These are phyloP conservation scores for Gallinago nigripennis DNA, from an alignment of 2,797 vertebrate species.

Conservation along the genomic window DNA sequence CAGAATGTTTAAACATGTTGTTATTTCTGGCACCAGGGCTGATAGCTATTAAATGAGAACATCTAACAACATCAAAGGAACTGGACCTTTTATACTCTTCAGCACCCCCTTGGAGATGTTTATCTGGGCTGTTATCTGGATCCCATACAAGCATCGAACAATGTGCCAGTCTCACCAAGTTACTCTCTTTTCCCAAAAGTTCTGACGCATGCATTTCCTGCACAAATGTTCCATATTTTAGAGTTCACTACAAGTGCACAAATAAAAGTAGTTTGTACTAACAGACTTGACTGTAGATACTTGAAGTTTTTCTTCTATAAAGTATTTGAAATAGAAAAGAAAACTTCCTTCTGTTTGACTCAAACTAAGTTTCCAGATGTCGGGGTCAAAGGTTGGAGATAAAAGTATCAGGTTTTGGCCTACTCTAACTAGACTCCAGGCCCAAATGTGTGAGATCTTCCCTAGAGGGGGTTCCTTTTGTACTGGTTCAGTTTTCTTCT, in stretches of 20 bases:
- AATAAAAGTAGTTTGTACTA: slow-evolving; percentile 74
- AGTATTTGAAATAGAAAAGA: slow-evolving; percentile 85
- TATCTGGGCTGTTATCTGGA: slow-evolving; percentile 82
- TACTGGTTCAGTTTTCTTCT: slow-evolving; percentile 83
- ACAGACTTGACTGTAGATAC: slow-evolving; percentile 66
- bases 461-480: slow-evolving; percentile 84
- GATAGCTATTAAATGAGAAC: slow-evolving; percentile 79
- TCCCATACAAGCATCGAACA: slow-evolving; percentile 78
- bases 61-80: slow-evolving; percentile 83
- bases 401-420: slow-evolving; percentile 94
- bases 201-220: slow-evolving; percentile 71
- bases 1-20: slow-evolving; percentile 76
- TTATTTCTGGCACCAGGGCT: slow-evolving; percentile 82
- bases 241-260: slow-evolving; percentile 81
- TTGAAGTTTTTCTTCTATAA: slow-evolving; percentile 74
- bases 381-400: slow-evolving; percentile 90
- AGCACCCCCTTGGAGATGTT: slow-evolving; percentile 81
- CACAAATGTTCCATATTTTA: slow-evolving; percentile 78
- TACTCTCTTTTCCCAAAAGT: slow-evolving; percentile 70
- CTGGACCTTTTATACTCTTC: slow-evolving; percentile 70
- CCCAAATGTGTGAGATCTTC: slow-evolving; percentile 85
- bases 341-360: slow-evolving; percentile 89
- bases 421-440: slow-evolving; percentile 79
- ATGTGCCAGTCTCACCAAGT: slow-evolving; percentile 76
- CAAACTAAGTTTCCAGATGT: slow-evolving; percentile 97